Conservation (phyloP, 2,888 invertebrate species). For the Phaonia tiefii region DNA sequence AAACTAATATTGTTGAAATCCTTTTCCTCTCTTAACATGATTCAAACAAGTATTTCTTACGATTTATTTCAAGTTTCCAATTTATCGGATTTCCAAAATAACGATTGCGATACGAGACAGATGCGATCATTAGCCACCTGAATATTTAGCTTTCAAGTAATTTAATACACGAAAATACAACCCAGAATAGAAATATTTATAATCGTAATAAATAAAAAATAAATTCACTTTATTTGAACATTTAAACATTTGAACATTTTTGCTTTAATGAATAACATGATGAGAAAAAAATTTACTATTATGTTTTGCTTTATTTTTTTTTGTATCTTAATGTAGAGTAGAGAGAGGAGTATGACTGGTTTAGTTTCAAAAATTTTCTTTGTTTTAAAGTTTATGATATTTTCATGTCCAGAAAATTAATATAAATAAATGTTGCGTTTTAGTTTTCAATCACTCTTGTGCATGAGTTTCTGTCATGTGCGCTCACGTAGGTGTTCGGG, state of each 20-base stretch:
- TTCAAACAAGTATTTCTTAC: no score
- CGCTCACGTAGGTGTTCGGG: neutral
- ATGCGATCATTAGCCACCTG: no score
- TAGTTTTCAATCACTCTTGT: constrained; percentile 6
- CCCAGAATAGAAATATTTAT: neutral
- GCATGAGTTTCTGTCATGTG: constrained; percentile 11
- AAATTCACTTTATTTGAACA: constrained; percentile 42
- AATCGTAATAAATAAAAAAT: constrained; percentile 32
- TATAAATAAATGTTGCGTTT: constrained; percentile 20
- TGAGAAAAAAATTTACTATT: constrained; percentile 39
- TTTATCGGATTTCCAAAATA: no score
- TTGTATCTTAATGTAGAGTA: constrained; percentile 38
- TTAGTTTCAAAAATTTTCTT: constrained; percentile 28
- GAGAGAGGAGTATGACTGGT: constrained; percentile 41
- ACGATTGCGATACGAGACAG: no score
- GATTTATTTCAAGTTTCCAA: no score
- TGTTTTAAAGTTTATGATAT: constrained; percentile 31
- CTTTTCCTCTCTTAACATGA: no score
- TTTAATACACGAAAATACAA: no score
- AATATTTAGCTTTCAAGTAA: no score
- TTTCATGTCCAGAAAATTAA: constrained; percentile 27
- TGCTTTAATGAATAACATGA: constrained; percentile 42
- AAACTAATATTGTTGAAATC: no score
- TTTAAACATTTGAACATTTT: constrained; percentile 42
- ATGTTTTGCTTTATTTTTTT: constrained; percentile 6